Conservation (phyloP, 2,888 invertebrate species). For the Helicoverpa assulta region DNA sequence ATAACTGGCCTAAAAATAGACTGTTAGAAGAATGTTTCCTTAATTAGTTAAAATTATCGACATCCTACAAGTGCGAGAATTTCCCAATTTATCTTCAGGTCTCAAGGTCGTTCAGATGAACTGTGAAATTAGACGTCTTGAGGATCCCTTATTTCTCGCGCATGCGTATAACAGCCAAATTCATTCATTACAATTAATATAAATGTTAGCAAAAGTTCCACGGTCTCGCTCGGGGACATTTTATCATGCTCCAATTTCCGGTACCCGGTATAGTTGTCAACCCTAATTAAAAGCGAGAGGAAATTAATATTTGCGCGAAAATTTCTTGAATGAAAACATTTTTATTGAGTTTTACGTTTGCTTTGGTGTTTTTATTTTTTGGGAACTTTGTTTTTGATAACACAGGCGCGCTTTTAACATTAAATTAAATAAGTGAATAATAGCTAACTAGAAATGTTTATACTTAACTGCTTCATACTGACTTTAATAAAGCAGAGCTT, state of each 20-base stretch:
- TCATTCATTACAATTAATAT: constrained; percentile 54
- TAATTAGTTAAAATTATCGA: constrained; percentile 10
- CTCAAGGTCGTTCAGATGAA: constrained; percentile 45
- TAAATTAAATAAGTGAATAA: neutral
- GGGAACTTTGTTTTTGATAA: neutral
- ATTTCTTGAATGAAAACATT: constrained; percentile 34
- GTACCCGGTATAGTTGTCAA: constrained; percentile 60
- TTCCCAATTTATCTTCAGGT: constrained; percentile 24
- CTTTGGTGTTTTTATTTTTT: constrained; percentile 3
- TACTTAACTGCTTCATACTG: too few species aligned
- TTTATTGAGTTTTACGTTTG: constrained; percentile 31
- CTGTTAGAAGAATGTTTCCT: neutral
- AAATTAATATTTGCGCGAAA: constrained; percentile 66
- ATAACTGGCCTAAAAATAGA: neutral
- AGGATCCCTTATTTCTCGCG: constrained; percentile 20
- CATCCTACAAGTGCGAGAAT: constrained; percentile 26
- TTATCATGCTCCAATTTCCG: constrained; percentile 72
- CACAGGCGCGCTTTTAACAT: neutral
- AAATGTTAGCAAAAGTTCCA: constrained; percentile 45
- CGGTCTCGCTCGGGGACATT: constrained; percentile 52
- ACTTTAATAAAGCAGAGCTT: too few species aligned
- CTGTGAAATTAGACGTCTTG: constrained; percentile 49
- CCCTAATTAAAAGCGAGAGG: constrained; percentile 69
- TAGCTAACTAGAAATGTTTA: too few species aligned
- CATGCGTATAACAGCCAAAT: constrained; percentile 41